Conservation (phyloP, 2,797 vertebrate species). For the Picus viridis region DNA sequence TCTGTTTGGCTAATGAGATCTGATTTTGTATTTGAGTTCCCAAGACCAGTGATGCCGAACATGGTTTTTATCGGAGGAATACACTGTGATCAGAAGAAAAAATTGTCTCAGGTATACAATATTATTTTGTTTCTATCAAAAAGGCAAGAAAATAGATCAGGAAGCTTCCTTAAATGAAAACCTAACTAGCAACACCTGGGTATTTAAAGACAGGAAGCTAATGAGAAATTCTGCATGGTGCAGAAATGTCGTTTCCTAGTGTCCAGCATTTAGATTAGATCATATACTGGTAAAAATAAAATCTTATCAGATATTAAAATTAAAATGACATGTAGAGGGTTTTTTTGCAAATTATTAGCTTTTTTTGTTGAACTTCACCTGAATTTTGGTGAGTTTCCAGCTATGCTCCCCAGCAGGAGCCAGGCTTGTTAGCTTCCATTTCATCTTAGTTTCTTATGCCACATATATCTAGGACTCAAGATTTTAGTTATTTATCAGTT, state of each 20-base stretch:
- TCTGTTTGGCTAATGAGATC: conserved; percentile 80
- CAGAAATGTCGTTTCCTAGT: not conserved
- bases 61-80: conserved; percentile 86
- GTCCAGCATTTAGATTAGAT: not conserved
- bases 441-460: not conserved
- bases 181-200: not conserved
- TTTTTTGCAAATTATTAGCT: not conserved
- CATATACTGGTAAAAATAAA: not conserved
- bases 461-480: not conserved
- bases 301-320: not conserved
- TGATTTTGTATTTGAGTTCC: conserved; percentile 84
- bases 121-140: not conserved
- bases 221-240: not conserved
- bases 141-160: not conserved
- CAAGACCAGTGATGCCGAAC: conserved; percentile 86
- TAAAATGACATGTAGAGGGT: too few relatives aligned
- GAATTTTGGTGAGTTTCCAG: not conserved
- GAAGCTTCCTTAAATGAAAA: not conserved
- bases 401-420: not conserved
- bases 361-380: not conserved
- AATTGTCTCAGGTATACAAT: conserved; percentile 1
- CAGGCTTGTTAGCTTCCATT: not conserved
- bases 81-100: conserved; percentile 80
- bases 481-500: not conserved
- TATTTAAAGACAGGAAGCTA: not conserved